A percentile compares a stretch with the other conserved stretches of the same genome.
Evolutionary conservation across 2,113 vertebrate genomes (phyloP).

Genomic region (Rhea pennata): DNA sequence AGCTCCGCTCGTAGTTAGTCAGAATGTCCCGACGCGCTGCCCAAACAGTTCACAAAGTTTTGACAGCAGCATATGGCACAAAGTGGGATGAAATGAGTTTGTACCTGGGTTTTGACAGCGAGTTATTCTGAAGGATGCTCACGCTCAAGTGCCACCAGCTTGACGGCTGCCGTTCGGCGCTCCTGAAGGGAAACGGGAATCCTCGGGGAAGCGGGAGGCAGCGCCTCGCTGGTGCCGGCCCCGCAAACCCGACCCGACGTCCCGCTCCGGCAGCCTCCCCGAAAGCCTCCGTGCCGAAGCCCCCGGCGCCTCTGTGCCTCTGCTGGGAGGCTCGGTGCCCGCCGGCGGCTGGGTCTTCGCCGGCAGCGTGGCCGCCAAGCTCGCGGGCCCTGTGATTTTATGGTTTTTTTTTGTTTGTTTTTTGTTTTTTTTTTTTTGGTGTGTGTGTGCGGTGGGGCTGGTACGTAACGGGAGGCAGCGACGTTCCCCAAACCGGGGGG

Average conservation of each 20-base stretch:
- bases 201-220: constrained; percentile 37
- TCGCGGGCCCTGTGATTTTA: too few relatives aligned
- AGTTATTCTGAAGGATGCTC: constrained; percentile 69
- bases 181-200: constrained; percentile 46
- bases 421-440: too few relatives aligned
- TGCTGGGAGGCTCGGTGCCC: too few relatives aligned
- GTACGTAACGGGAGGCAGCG: not conserved
- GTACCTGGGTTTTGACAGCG: constrained; percentile 67
- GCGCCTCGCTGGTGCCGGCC: not conserved
- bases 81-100: constrained; percentile 65
- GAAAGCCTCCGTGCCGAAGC: too few relatives aligned
- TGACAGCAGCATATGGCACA: constrained; percentile 69
- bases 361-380: too few relatives aligned
- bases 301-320: too few relatives aligned
- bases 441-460: not conserved
- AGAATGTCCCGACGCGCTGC: constrained; percentile 67
- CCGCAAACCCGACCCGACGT: not conserved
- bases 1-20: constrained; percentile 56
- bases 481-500: not conserved
- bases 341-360: too few relatives aligned
- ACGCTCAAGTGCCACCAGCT: constrained; percentile 58
- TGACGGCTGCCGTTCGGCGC: constrained; percentile 56
- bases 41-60: constrained; percentile 70
- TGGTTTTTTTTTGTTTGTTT: too few relatives aligned
- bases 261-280: too few relatives aligned